Percentiles rank a stretch among this genome's conserved stretches.
Conservation (phyloP, 2,797 vertebrate genomes). For the Schizopygopsis pylzovi region DNA sequence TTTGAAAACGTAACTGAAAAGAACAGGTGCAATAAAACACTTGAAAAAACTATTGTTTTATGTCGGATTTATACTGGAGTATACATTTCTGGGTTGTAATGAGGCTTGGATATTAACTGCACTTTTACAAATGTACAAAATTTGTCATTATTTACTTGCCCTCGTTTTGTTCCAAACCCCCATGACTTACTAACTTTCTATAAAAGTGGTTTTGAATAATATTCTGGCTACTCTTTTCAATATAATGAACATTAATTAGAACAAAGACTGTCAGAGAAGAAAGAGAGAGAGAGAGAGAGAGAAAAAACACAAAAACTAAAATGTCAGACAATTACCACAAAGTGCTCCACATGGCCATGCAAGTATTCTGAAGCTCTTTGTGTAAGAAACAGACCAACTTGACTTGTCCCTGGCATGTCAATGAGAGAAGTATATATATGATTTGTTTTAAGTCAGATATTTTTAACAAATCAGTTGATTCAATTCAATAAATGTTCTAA, state of each 20-base stretch:
- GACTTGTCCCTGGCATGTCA: neutral
- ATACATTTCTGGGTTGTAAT: conserved; percentile 35
- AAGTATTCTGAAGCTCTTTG: neutral
- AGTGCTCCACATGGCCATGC: neutral
- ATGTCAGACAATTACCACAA: neutral
- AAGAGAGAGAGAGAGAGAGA: too few species aligned
- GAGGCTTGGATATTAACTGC: conserved; percentile 56
- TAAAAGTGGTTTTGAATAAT: neutral
- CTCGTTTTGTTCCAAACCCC: neutral
- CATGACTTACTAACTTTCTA: neutral
- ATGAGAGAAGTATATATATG: neutral
- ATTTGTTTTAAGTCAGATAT: neutral
- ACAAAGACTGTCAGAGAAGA: neutral
- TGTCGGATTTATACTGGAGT: conserved; percentile 11
- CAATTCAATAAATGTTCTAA: neutral
- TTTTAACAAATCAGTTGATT: neutral
- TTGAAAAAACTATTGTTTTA: conserved; percentile 26
- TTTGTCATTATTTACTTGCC: neutral
- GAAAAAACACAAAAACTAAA: neutral
- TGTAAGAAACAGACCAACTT: neutral
- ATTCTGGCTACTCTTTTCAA: neutral
- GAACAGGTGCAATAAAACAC: conserved; percentile 10
- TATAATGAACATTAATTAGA: neutral
- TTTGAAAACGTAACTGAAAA: conserved; percentile 16
- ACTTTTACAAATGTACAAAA: conserved; percentile 46